These are phyloP conservation scores for Embiotoca jacksoni DNA, from an alignment of 2,113 vertebrate species.

Conservation along the genomic window DNA sequence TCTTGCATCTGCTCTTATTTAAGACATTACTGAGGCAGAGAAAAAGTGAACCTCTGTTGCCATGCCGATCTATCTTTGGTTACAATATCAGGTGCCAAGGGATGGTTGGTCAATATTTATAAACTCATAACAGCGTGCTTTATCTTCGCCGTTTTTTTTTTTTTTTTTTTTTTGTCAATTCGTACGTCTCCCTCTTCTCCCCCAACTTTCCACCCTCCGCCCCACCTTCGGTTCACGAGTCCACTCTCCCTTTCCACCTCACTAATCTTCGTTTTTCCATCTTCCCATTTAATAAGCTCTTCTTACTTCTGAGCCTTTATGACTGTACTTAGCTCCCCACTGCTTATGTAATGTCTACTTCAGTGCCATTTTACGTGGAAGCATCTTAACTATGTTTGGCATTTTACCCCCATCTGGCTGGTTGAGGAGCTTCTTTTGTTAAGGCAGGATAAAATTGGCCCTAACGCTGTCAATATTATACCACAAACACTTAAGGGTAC, in stretches of 20 bases:
- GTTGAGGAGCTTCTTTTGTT: slow-evolving; percentile 42
- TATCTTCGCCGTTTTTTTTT: slow-evolving; percentile 20
- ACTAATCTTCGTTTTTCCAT: slow-evolving; percentile 39
- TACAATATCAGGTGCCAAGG: slow-evolving; percentile 50
- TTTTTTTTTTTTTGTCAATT: slow-evolving; percentile 20
- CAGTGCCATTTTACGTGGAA: not conserved
- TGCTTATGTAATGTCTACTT: slow-evolving; percentile 51
- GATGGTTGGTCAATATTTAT: slow-evolving; percentile 73
- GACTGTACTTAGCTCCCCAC: slow-evolving; percentile 32
- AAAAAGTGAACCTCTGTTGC: slow-evolving; percentile 63
- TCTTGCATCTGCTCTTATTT: slow-evolving; percentile 30
- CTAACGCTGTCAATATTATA: slow-evolving; percentile 15
- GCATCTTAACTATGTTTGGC: slow-evolving; percentile 35
- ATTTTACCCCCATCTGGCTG: slow-evolving; percentile 45
- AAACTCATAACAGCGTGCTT: slow-evolving; percentile 54
- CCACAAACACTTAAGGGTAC: slow-evolving; percentile 42
- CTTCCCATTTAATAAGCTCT: slow-evolving; percentile 28
- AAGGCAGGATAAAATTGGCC: slow-evolving; percentile 30
- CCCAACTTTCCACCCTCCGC: slow-evolving; percentile 4
- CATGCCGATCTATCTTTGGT: slow-evolving; percentile 74
- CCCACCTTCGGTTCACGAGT: slow-evolving; percentile 17
- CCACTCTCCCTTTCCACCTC: slow-evolving; percentile 34
- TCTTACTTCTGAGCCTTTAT: slow-evolving; percentile 43
- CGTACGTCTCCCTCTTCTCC: not conserved
- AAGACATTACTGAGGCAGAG: slow-evolving; percentile 34